A percentile compares a stretch with the other conserved stretches of the same genome.
Conservation (phyloP, 2,888 invertebrate genomes). For the Drosophila rubida region DNA sequence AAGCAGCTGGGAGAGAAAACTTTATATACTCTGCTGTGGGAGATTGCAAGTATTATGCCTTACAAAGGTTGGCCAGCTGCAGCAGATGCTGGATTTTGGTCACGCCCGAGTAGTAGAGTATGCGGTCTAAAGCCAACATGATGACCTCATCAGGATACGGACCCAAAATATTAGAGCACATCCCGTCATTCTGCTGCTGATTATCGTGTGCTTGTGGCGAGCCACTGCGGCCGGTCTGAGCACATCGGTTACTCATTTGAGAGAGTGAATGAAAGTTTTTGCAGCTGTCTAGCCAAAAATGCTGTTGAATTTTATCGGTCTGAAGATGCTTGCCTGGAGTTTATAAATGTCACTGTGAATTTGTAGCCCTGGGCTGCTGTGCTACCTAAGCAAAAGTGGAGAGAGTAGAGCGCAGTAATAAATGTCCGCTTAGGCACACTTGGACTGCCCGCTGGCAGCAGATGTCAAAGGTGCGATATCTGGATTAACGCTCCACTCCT, state of each 20-base stretch:
- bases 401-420: slow-evolving; percentile 27
- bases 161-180: slow-evolving; percentile 46
- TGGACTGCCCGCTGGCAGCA: slow-evolving; percentile 45
- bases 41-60: not conserved
- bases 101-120: slow-evolving; percentile 67
- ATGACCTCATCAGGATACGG: slow-evolving; percentile 82
- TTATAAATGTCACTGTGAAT: slow-evolving; percentile 19
- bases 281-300: slow-evolving; percentile 1
- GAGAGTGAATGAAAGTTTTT: not conserved
- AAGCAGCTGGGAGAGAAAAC: not conserved
- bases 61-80: not conserved
- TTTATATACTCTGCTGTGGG: not conserved
- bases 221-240: not conserved
- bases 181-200: not conserved
- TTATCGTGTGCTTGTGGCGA: not conserved
- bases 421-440: slow-evolving; percentile 56
- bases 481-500: slow-evolving; percentile 53
- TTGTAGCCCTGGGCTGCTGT: slow-evolving; percentile 4
- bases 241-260: slow-evolving; percentile 27
- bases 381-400: not conserved
- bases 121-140: slow-evolving; percentile 68
- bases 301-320: slow-evolving; percentile 14
- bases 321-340: slow-evolving; percentile 7
- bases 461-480: slow-evolving; percentile 82
- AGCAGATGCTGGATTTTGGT: slow-evolving; percentile 33